A percentile compares a stretch with the other conserved stretches of the same genome.
Conservation (phyloP, 2,113 vertebrate genomes). For the Misgurnus anguillicaudatus region DNA sequence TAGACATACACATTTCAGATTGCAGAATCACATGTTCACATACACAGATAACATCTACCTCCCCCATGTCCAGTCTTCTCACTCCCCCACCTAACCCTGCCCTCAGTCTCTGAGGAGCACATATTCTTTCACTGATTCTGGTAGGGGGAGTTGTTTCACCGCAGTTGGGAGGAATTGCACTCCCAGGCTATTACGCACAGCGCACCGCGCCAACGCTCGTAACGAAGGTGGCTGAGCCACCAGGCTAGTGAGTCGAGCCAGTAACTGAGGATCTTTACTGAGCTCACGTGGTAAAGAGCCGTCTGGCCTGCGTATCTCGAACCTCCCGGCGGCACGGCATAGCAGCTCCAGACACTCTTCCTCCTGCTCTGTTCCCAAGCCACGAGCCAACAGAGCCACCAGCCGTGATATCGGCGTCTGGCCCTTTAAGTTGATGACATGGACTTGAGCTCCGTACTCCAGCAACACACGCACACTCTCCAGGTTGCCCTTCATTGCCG, state of each 20-base stretch:
- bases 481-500: conserved; percentile 95
- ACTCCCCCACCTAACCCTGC: background rate
- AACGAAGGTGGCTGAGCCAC: conserved; percentile 83
- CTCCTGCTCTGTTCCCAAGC: conserved; percentile 88
- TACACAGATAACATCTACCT: conserved; percentile 9
- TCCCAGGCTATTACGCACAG: conserved; percentile 85
- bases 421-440: conserved; percentile 91
- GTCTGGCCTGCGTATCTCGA: conserved; percentile 82
- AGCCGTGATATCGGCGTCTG: conserved; percentile 89
- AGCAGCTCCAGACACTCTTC: conserved; percentile 91
- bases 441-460: conserved; percentile 88
- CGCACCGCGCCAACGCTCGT: conserved; percentile 83
- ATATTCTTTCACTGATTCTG: conserved; percentile 88
- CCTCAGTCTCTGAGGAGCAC: conserved; percentile 83
- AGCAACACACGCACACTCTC: conserved; percentile 90
- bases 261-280: conserved; percentile 86
- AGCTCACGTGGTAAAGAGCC: conserved; percentile 87
- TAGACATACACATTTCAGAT: conserved; percentile 18
- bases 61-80: conserved; percentile 15
- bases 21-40: conserved; percentile 25
- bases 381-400: conserved; percentile 85
- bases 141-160: conserved; percentile 89
- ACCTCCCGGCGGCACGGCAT: conserved; percentile 80
- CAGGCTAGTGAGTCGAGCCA: conserved; percentile 81
- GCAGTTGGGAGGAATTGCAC: conserved; percentile 85